phyloP scores from a whole-genome alignment of 2,888 invertebrate species.

The Beris chalybata region DNA sequence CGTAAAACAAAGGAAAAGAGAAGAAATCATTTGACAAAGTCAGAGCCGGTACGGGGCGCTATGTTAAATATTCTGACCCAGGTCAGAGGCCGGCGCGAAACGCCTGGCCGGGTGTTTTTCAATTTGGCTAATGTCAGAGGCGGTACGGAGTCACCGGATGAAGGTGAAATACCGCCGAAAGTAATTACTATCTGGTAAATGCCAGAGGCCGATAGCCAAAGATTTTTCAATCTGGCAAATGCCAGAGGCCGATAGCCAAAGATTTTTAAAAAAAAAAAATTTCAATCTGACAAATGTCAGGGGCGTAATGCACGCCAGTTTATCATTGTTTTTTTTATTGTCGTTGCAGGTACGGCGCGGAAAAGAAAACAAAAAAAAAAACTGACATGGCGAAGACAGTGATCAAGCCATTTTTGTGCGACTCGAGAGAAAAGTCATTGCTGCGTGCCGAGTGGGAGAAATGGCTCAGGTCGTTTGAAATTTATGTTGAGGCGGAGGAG shows the following conservation, averaged over 20 bases:
- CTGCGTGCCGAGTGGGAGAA: not conserved
- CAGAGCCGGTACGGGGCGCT: not conserved
- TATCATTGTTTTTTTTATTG: not conserved
- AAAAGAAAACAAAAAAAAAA: too few relatives aligned
- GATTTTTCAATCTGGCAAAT: too few relatives aligned
- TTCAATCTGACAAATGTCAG: not conserved
- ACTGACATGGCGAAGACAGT: not conserved
- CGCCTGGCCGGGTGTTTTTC: not conserved
- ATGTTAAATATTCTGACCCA: not conserved
- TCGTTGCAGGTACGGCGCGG: not conserved
- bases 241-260: too few relatives aligned
- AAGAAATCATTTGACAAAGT: not conserved
- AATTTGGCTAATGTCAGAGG: not conserved
- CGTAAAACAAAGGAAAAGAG: not conserved
- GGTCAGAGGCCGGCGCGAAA: not conserved
- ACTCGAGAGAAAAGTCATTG: not conserved
- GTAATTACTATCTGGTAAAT: not conserved
- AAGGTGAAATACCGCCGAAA: not conserved
- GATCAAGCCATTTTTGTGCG: slow-evolving; percentile 3
- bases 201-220: not conserved
- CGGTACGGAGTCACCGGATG: not conserved
- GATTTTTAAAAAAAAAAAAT: too few relatives aligned
- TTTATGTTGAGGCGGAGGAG: slow-evolving; percentile 3
- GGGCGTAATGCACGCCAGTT: not conserved
- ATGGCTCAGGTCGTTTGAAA: not conserved